Evolutionary conservation across 2,888 invertebrate genomes (phyloP).

Genomic region (Ophioninae sp.): DNA sequence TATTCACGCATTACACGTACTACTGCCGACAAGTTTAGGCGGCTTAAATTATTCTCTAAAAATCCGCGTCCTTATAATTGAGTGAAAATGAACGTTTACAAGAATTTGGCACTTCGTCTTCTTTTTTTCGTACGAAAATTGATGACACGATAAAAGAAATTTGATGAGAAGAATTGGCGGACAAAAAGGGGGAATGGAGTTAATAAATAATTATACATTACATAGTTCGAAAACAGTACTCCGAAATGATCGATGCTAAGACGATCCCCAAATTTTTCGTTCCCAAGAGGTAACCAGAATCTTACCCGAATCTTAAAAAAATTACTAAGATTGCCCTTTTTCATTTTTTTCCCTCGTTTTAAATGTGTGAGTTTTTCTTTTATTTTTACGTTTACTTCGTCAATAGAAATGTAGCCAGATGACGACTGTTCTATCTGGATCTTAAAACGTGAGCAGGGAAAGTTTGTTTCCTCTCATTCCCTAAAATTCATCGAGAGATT

Average conservation of each 20-base stretch:
- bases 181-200: background rate
- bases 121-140: background rate
- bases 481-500: background rate
- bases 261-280: background rate
- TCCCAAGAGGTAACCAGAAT: background rate
- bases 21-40: background rate
- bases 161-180: background rate
- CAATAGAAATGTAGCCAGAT: background rate
- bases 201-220: background rate
- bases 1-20: background rate
- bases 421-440: background rate
- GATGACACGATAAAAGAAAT: background rate
- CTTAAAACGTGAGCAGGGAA: background rate
- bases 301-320: background rate
- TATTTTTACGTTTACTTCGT: background rate
- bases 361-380: background rate
- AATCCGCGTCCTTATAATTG: background rate
- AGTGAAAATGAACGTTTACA: background rate
- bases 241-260: background rate
- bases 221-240: background rate
- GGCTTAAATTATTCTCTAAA: background rate
- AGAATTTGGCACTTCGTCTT: background rate
- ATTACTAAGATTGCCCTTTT: background rate
- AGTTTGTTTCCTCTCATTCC: background rate
- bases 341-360: no score